phyloP scores from a whole-genome alignment of 2,888 invertebrate genomes.

The Penaeus monodon region DNA sequence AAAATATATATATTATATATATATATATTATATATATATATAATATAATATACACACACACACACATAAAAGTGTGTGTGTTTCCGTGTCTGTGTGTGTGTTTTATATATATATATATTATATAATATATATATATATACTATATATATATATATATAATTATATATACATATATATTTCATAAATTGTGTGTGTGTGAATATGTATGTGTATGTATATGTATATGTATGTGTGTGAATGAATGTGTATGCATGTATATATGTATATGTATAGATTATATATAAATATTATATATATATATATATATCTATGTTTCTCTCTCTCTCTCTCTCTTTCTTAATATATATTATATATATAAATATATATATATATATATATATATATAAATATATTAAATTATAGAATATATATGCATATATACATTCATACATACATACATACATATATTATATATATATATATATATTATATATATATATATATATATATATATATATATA shows the following conservation, averaged over 20 bases:
- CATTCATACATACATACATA: too few relatives aligned
- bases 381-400: not conserved
- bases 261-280: not conserved
- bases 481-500: too few relatives aligned
- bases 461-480: too few relatives aligned
- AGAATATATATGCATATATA: not conserved
- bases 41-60: too few relatives aligned
- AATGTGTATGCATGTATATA: not conserved
- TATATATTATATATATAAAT: constrained; percentile 8
- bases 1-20: too few relatives aligned
- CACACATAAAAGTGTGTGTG: too few relatives aligned
- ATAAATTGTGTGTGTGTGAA: too few relatives aligned
- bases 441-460: too few relatives aligned
- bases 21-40: too few relatives aligned
- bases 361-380: not conserved
- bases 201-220: constrained; percentile 20
- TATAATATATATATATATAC: not conserved
- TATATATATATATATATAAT: constrained; percentile 2
- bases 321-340: not conserved
- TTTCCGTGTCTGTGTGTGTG: too few relatives aligned
- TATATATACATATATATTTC: constrained; percentile 25
- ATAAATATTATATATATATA: not conserved
- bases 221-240: not conserved
- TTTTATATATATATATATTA: constrained; percentile 27
- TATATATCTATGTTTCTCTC: constrained; percentile 11